These are phyloP conservation scores for Andrena dorsata DNA, from an alignment of 2,888 invertebrate species.

Conservation along the genomic window DNA sequence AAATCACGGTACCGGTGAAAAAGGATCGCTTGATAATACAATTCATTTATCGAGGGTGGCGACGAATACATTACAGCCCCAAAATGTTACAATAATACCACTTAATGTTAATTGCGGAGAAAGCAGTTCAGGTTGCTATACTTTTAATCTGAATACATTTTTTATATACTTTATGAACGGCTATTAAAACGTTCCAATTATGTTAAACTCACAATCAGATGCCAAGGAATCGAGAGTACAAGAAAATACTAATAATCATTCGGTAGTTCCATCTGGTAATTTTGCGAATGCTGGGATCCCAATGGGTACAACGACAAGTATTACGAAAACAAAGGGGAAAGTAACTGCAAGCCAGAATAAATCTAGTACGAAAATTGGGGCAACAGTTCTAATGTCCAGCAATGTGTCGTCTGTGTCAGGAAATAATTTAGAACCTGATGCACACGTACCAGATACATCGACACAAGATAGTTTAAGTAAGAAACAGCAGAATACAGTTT, in stretches of 20 bases:
- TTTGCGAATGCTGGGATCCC: slow-evolving; percentile 44
- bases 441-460: slow-evolving; percentile 32
- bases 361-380: slow-evolving; percentile 58
- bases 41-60: slow-evolving; percentile 36
- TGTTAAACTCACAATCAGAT: slow-evolving; percentile 33
- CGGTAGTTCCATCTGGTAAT: slow-evolving; percentile 40
- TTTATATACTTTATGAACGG: background rate
- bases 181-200: slow-evolving; percentile 3
- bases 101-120: slow-evolving; percentile 48
- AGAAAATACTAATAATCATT: slow-evolving; percentile 31
- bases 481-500: background rate
- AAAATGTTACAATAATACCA: slow-evolving; percentile 65
- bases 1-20: slow-evolving; percentile 47
- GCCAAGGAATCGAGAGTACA: slow-evolving; percentile 35
- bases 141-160: slow-evolving; percentile 4
- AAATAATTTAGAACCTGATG: slow-evolving; percentile 58
- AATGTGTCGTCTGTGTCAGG: slow-evolving; percentile 24
- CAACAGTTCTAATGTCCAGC: slow-evolving; percentile 45
- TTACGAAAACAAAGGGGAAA: slow-evolving; percentile 57
- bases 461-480: slow-evolving; percentile 59
- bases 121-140: slow-evolving; percentile 60
- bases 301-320: slow-evolving; percentile 36
- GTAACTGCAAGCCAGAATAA: slow-evolving; percentile 57
- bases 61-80: slow-evolving; percentile 50
- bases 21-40: slow-evolving; percentile 48